Base-by-base conservation (phyloP, 2,888 invertebrate genomes). In the Horisme vitalbata region DNA sequence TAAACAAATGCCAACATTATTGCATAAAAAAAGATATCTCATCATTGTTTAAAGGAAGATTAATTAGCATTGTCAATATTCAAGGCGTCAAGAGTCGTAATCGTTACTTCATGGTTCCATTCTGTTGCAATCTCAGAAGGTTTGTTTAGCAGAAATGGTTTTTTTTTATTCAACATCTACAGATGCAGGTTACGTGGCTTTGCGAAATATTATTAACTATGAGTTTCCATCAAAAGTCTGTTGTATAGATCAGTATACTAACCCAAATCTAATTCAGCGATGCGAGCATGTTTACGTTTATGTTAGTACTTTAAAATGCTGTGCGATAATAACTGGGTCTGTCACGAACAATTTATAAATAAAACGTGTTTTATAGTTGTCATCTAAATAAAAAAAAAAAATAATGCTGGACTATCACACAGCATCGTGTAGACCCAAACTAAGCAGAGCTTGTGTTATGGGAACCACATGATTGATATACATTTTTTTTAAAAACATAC, bases 61-160 rank as follows among this genome's bases (percentile, higher is more conserved):
- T 78, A 80, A 83, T 84, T 74, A 71, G 68, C 60, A 83, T 83
- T 82, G 80, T 83, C 66, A 81, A 79, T 79, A 83, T 82, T 79
- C 80, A 81, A 76, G 71, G 71, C 64, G 45, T 35, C 34, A 46
- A n/a, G 56, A 66, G 57, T 62, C 60, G 66, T 69, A 71, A 76
- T 68, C 62, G 61, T 75, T 75, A 73, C 67, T 57, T 71, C 63
- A 68, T 68, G 62, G 65, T 63, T 68, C 57, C 58, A 69, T 63
- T 62, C 60, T 65, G 58, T 61, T 59, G 59, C 58, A 69, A 67
- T 65, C 59, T 68, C 63, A 51, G 58, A 55, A 61, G 55, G 59
- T 57, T 63, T 68, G 52, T 60, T 47, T 59, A 52, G 48, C 34
- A 38, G 52, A 56, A 55, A n/a, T n/a, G n/a, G n/a, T n/a, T n/a